These are phyloP conservation scores for Altica lythri DNA, from an alignment of 2,888 invertebrate species.

Conservation along the genomic window DNA sequence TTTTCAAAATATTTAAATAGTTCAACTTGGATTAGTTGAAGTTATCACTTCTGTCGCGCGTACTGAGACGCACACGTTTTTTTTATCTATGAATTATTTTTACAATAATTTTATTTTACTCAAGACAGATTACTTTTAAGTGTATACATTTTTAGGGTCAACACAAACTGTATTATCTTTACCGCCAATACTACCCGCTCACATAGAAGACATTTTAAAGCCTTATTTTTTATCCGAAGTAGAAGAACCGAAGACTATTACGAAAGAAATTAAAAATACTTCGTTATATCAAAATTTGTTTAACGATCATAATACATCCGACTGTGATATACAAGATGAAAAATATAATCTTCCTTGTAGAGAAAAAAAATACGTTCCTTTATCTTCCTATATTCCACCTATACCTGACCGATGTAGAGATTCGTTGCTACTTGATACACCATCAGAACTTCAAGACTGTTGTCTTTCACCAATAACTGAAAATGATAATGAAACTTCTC, in stretches of 20 bases:
- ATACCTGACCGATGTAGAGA: no score
- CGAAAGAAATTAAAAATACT: conserved; percentile 35
- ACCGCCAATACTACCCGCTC: conserved; percentile 66
- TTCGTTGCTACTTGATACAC: conserved; percentile 33
- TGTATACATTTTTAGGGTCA: conserved; percentile 64
- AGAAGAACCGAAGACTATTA: conserved; percentile 44
- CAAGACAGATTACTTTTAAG: no score
- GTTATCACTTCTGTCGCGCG: no score
- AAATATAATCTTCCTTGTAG: no score
- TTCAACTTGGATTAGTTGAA: no score
- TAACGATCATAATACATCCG: conserved; percentile 46
- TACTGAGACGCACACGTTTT: no score
- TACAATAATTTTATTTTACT: no score
- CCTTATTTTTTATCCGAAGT: conserved; percentile 66
- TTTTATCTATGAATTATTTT: no score
- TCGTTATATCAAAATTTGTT: conserved; percentile 52
- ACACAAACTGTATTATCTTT: conserved; percentile 70
- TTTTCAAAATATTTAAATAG: no score
- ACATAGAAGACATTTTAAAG: conserved; percentile 65
- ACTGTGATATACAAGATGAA: no score
- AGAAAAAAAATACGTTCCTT: no score
- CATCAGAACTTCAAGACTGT: conserved; percentile 43
- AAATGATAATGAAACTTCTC: conserved; percentile 11
- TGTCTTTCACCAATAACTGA: conserved; percentile 46
- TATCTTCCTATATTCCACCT: no score